Percentiles rank a stretch among this genome's conserved stretches.
phyloP scores from a whole-genome alignment of 2,888 invertebrate species.

The Heliconius hortense region DNA sequence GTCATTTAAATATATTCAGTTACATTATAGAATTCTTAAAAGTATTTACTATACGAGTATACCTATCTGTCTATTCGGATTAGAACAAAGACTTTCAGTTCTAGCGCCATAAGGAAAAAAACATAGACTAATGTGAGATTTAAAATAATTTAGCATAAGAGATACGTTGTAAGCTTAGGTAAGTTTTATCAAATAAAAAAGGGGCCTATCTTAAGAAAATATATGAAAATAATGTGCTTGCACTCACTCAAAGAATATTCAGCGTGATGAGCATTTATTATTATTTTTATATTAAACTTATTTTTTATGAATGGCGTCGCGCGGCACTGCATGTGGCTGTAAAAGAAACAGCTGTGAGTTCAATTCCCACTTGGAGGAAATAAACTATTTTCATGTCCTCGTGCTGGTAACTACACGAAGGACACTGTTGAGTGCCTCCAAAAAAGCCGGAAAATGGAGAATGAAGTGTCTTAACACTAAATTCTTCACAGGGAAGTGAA shows the following conservation, averaged over 20 bases:
- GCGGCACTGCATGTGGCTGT: background rate
- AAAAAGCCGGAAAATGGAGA: background rate
- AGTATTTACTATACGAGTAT: background rate
- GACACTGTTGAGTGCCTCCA: too few species aligned
- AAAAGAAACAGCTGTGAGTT: background rate
- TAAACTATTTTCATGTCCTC: background rate
- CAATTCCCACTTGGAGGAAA: background rate
- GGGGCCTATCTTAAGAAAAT: background rate
- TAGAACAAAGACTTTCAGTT: background rate
- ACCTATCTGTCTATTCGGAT: conserved; percentile 1
- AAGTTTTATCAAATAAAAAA: background rate
- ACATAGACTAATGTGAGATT: background rate
- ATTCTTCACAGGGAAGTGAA: too few species aligned
- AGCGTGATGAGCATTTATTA: too few species aligned
- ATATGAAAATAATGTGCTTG: too few species aligned
- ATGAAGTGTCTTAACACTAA: too few species aligned
- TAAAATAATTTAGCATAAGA: conserved; percentile 11
- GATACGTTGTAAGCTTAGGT: conserved; percentile 3
- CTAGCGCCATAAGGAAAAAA: conserved; percentile 10
- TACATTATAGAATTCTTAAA: background rate
- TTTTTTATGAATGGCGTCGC: too few species aligned
- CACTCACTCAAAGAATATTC: too few species aligned
- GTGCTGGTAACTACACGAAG: background rate
- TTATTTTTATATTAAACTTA: too few species aligned
- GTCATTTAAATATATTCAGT: background rate